phyloP scores from a whole-genome alignment of 2,797 vertebrate species.

The Vultur gryphus region DNA sequence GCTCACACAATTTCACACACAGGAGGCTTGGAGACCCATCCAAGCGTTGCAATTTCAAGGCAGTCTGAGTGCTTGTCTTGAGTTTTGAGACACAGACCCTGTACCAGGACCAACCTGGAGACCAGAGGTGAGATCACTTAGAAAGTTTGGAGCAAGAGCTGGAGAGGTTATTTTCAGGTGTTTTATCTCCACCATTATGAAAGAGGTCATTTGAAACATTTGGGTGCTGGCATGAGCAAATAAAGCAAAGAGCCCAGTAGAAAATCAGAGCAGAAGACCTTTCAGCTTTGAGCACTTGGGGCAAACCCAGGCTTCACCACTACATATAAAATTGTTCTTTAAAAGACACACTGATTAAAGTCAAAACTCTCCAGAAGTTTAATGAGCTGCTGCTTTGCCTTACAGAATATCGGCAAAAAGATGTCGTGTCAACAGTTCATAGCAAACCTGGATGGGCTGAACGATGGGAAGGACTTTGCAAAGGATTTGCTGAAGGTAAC shows the following conservation, averaged over 20 bases:
- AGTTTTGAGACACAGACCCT: background rate
- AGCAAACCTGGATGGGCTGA: constrained; percentile 91
- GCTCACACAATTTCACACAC: background rate
- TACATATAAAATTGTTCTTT: background rate
- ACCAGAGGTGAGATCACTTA: background rate
- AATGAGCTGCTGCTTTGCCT: constrained; percentile 58
- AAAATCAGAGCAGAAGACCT: background rate
- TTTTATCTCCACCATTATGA: background rate
- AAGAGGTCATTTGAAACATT: background rate
- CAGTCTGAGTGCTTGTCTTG: background rate
- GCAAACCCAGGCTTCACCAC: background rate
- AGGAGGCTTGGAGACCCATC: background rate
- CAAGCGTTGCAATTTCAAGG: background rate
- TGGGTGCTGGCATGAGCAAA: background rate
- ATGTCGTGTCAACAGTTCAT: constrained; percentile 97
- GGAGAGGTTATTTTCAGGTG: background rate
- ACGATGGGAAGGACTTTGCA: constrained; percentile 91
- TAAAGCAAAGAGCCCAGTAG: background rate
- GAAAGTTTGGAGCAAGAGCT: background rate
- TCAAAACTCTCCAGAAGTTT: background rate
- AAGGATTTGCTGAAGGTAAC: constrained; percentile 94
- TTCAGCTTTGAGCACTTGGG: background rate
- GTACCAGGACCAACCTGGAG: background rate
- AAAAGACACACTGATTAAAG: background rate
- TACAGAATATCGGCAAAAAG: constrained; percentile 97